A percentile compares a stretch with the other conserved stretches of the same genome.
These are phyloP conservation scores for Thumatha senex DNA, from an alignment of 2,888 invertebrate genomes.

Conservation along the genomic window DNA sequence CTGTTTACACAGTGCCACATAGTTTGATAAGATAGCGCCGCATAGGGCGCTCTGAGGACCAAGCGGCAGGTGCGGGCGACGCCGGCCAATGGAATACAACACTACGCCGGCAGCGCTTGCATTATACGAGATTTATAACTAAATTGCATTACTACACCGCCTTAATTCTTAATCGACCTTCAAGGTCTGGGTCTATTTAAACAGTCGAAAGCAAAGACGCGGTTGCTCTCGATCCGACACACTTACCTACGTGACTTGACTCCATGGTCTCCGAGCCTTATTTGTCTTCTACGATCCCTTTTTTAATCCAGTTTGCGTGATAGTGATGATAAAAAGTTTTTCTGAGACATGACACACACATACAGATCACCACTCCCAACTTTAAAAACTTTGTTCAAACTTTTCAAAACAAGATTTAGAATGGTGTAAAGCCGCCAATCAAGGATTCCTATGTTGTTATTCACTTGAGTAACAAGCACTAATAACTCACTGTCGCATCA, in stretches of 20 bases:
- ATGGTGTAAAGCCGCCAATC: slow-evolving; percentile 15
- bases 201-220: slow-evolving; percentile 9
- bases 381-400: slow-evolving; percentile 53
- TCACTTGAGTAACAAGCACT: slow-evolving; percentile 27
- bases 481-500: slow-evolving; percentile 35
- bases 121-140: slow-evolving; percentile 23
- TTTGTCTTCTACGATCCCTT: slow-evolving; percentile 36
- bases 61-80: slow-evolving; percentile 24
- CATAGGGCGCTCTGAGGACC: background rate
- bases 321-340: slow-evolving; percentile 59
- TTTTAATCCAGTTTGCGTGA: slow-evolving; percentile 56
- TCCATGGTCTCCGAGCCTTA: slow-evolving; percentile 58
- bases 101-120: slow-evolving; percentile 28
- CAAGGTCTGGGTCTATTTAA: slow-evolving; percentile 49
- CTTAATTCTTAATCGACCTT: slow-evolving; percentile 34
- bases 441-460: background rate
- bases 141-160: slow-evolving; percentile 24
- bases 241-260: slow-evolving; percentile 71
- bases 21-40: slow-evolving; percentile 60
- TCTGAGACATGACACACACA: slow-evolving; percentile 64
- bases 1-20: slow-evolving; percentile 44
- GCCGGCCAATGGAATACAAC: too few species aligned
- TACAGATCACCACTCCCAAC: slow-evolving; percentile 58
- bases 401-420: slow-evolving; percentile 49
- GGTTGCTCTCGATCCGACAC: slow-evolving; percentile 15